Percentiles rank a stretch among this genome's conserved stretches.
Evolutionary conservation across 2,797 vertebrate genomes (phyloP).

Genomic region (Sarcophilus harrisii): DNA sequence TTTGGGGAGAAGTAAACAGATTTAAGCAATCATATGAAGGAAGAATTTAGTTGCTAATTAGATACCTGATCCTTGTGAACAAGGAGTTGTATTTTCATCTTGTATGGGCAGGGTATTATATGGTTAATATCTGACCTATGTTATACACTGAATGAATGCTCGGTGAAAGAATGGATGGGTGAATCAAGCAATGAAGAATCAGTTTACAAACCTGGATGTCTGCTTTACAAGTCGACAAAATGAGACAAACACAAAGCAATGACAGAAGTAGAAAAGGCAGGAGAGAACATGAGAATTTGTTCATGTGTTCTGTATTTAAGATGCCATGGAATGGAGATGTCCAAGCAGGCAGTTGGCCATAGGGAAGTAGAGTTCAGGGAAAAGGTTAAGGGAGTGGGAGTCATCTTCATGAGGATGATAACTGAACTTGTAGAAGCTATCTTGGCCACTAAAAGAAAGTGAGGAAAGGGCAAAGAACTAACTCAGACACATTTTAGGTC

Average conservation of each 20-base stretch:
- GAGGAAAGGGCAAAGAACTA: neutral
- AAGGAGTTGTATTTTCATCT: neutral
- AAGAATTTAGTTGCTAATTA: neutral
- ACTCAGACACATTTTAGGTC: neutral
- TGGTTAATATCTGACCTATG: neutral
- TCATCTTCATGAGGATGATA: neutral
- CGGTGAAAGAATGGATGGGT: neutral
- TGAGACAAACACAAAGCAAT: neutral
- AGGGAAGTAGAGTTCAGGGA: neutral
- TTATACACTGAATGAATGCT: neutral
- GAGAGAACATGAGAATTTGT: neutral
- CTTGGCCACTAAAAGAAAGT: neutral
- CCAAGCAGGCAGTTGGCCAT: neutral
- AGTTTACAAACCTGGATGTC: neutral
- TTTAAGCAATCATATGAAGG: neutral
- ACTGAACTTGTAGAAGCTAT: neutral
- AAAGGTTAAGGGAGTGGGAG: neutral
- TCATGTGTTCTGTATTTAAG: neutral
- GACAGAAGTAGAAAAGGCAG: neutral
- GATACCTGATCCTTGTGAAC: neutral
- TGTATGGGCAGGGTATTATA: neutral
- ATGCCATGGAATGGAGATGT: neutral
- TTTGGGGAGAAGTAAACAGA: neutral
- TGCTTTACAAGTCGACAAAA: neutral
- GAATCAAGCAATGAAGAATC: neutral